A percentile compares a stretch with the other conserved stretches of the same genome.
These are phyloP conservation scores for Mastomys coucha DNA, from an alignment of 2,113 vertebrate genomes.

Conservation along the genomic window DNA sequence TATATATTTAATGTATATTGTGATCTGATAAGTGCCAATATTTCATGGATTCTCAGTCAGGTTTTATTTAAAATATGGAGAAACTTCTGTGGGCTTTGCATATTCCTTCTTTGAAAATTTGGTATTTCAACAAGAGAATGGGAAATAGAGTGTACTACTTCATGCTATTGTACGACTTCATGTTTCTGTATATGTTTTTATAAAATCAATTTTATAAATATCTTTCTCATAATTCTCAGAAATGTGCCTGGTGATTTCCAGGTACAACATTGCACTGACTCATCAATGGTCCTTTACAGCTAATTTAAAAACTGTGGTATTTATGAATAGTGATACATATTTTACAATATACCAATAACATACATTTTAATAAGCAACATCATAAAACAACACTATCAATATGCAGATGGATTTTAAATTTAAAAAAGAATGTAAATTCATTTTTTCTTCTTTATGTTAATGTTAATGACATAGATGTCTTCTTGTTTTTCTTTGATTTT, in stretches of 20 bases:
- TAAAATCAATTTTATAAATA: neutral
- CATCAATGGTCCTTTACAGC: neutral
- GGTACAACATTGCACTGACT: neutral
- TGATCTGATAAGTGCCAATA: neutral
- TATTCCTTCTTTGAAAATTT: neutral
- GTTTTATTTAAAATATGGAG: neutral
- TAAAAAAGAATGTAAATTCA: neutral
- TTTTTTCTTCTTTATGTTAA: neutral
- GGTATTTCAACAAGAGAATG: neutral
- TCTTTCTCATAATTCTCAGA: neutral
- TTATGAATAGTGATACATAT: neutral
- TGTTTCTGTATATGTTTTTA: neutral
- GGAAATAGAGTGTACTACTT: neutral
- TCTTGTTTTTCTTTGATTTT: neutral
- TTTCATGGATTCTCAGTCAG: neutral
- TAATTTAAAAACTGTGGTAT: neutral
- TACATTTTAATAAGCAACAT: neutral
- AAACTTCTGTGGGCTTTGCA: neutral
- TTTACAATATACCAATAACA: neutral
- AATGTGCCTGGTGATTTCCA: neutral
- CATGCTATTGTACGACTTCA: neutral
- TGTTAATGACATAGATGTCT: neutral
- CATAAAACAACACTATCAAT: neutral
- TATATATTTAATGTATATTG: neutral
- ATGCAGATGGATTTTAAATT: neutral